Base-by-base conservation (phyloP, 2,797 vertebrate species). In the Argyrosomus regius region DNA sequence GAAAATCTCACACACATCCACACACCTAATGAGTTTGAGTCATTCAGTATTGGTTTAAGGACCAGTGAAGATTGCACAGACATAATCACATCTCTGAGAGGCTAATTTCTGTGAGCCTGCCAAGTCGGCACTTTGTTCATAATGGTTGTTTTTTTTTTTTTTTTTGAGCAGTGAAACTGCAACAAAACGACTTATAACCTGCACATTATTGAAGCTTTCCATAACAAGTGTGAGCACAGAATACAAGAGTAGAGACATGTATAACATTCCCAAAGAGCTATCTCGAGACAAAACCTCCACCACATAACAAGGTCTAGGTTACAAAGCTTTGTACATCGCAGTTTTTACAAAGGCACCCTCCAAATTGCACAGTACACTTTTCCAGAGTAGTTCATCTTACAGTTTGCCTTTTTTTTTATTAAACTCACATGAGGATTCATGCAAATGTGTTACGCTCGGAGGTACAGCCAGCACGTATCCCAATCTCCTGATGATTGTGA, bases 401-500 rank as follows among this genome's bases (percentile, higher is more conserved):
- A 80, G 18, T 84, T 83, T 81, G 46, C 31, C 48, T 70, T 90
- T 74, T 39, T 39, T 9, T 39, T 85, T 77, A 85, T 78, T 79
- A 76, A 79, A 87, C 78, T 85, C 84, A 80, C 82, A 82, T 52
- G 77, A 91, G 73, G 78, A 59, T 78, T 89, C 73, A 91, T 91
- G 87, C 82, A 87, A 92, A 93, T 91, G 82, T 56, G 43, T 73
- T 87, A 35, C 0, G 85, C 87, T 91, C 9, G 41, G 70, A 90
- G 85, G 79, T 84, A 75, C 60, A 79, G 48, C 68, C 57, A 79
- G 80, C 61, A 81, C 45, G 35, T 62, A 84, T 80, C 64, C 76
- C 72, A 86, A 77, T 81, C 83, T 84, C 83, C 80, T 71, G 86
- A 83, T 90, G 80, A 86, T 81, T 84, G 80, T 75, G 79, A 86